These are phyloP conservation scores for Acridotheres tristis DNA, from an alignment of 2,797 vertebrate genomes.

Conservation along the genomic window DNA sequence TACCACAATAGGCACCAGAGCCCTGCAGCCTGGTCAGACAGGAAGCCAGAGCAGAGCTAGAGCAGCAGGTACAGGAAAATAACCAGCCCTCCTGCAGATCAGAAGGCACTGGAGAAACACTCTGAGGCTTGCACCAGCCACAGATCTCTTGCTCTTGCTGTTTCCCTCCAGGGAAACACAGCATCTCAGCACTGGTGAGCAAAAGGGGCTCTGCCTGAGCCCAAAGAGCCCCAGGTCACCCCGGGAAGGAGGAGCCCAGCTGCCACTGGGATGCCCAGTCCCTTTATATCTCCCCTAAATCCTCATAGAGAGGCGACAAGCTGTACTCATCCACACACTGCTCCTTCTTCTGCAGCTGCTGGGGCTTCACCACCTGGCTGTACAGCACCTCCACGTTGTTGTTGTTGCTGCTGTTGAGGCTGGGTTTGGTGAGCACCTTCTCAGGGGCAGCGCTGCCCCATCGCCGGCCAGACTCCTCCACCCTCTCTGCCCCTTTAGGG, in stretches of 20 bases:
- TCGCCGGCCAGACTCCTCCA: neutral
- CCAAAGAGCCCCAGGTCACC: neutral
- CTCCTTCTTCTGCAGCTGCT: constrained; percentile 20
- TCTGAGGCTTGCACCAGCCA: neutral
- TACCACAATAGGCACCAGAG: neutral
- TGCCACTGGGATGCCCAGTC: neutral
- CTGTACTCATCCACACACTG: constrained; percentile 55
- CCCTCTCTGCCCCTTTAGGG: constrained; percentile 60
- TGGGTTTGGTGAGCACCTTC: constrained; percentile 60
- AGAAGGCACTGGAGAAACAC: neutral
- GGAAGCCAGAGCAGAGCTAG: neutral
- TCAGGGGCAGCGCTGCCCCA: neutral
- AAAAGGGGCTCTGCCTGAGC: neutral
- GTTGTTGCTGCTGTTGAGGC: constrained; percentile 80
- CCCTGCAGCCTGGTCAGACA: neutral
- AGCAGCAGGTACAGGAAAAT: neutral
- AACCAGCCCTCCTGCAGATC: neutral
- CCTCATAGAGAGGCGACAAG: constrained; percentile 58
- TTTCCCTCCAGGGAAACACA: neutral
- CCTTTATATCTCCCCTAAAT: constrained; percentile 47
- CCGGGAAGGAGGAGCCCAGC: neutral
- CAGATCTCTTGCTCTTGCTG: neutral
- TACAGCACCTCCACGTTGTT: constrained; percentile 78
- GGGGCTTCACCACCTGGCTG: constrained; percentile 81
- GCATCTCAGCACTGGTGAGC: neutral